Evolutionary conservation across 2,888 invertebrate species (phyloP).

Genomic region (Stomorhina lunata): DNA sequence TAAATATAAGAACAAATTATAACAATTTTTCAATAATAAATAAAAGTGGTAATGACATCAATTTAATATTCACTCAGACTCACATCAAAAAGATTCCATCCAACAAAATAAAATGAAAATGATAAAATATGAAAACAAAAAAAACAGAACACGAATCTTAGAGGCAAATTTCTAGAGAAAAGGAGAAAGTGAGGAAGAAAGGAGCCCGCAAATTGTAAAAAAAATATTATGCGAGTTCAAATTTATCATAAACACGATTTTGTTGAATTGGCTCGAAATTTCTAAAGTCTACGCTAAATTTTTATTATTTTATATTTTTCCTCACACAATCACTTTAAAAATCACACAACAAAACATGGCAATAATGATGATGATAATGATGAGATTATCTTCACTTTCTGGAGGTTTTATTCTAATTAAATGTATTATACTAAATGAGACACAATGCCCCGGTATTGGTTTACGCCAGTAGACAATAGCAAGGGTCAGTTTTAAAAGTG

Average conservation of each 20-base stretch:
- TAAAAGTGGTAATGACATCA: conserved; percentile 75
- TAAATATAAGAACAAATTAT: conserved; percentile 25
- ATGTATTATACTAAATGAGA: conserved; percentile 18
- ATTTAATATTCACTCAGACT: conserved; percentile 66
- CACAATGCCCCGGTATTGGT: conserved; percentile 6
- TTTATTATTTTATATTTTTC: background rate
- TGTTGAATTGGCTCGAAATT: conserved; percentile 13
- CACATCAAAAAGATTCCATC: conserved; percentile 11
- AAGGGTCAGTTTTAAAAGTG: background rate
- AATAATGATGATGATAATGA: background rate
- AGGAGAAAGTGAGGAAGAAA: background rate
- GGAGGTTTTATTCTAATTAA: conserved; percentile 47
- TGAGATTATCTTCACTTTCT: conserved; percentile 21
- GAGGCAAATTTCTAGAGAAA: background rate
- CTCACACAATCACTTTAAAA: background rate
- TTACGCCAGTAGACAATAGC: background rate
- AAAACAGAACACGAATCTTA: background rate
- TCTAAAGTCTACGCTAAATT: conserved; percentile 22
- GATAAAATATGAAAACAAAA: background rate
- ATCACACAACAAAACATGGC: background rate
- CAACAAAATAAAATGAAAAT: conserved; percentile 19
- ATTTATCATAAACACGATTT: conserved; percentile 17
- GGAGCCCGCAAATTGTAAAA: background rate
- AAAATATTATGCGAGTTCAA: background rate
- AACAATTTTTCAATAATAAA: conserved; percentile 64